Base-by-base conservation (phyloP, 2,888 invertebrate genomes). In the Tachina grossa region DNA sequence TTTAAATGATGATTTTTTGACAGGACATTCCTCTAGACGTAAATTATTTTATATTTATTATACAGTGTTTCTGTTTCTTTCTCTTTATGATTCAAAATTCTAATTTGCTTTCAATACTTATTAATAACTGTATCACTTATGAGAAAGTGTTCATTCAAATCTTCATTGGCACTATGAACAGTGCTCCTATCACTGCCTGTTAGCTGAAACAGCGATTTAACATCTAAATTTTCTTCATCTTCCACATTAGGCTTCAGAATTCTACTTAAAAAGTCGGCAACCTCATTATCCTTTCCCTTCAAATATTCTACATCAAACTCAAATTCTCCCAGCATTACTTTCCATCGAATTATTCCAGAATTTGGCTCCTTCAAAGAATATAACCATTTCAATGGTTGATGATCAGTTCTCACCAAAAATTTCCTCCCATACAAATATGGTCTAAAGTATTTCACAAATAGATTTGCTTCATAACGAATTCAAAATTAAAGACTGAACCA, bases 301-400 rank as follows among this genome's bases (percentile, higher is more conserved):
- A 53, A 16, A 53, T 16, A 16, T 16, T 16, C n/a, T 22, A 22
- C 22, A 22, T 22, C 22, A 22, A 22, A 22, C 22, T 22, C 22
- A 22, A 22, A 39, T 59, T 59, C 39, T 39, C 14, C 14, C 14
- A 59, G 39, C 31, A 59, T 14, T 39, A 59, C 39, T 59, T 39
- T 59, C 59, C 31, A 59, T 14, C 39, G 31, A 31, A 39, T 39
- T 39, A 39, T 59, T 39, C 14, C 39, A 9, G 59, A 59, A 39
- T 59, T 59, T 59, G 59, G 59, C 13, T 59, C 59, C 14, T 59
- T 59, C 59, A 59, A 39, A 14, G 59, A 59, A 59, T 59, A 39
- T 39, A 39, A 14, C 59, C 59, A 59, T 59, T 59, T 59, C 39
- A 59, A 39, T 39, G 59, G 59, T 59, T 59, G 59, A 39, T 59